These are phyloP conservation scores for Cyrtorhinus lividipennis DNA, from an alignment of 1,140 invertebrate genomes.

Conservation along the genomic window DNA sequence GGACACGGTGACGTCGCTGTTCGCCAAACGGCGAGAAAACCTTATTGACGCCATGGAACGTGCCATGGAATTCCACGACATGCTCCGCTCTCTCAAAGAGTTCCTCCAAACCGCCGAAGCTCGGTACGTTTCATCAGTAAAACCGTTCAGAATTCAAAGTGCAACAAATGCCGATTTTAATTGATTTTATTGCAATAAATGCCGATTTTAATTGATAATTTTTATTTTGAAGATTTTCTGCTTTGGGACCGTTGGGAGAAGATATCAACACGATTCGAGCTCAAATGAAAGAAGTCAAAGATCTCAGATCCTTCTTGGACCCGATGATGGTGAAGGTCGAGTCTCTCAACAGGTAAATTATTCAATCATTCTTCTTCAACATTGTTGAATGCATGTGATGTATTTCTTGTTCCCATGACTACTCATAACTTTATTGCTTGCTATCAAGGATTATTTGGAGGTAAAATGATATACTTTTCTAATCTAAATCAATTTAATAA, in stretches of 20 bases:
- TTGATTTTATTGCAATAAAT: slow-evolving; percentile 48
- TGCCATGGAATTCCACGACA: slow-evolving; percentile 96
- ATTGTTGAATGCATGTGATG: too few species aligned
- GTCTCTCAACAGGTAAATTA: slow-evolving; percentile 73
- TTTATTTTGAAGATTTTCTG: slow-evolving; percentile 43
- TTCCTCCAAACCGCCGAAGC: slow-evolving; percentile 12
- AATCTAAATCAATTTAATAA: too few species aligned
- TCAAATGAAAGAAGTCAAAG: slow-evolving; percentile 82
- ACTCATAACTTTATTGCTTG: too few species aligned
- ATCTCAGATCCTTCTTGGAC: slow-evolving; percentile 88
- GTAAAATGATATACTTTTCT: too few species aligned
- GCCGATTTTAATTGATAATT: slow-evolving; percentile 60
- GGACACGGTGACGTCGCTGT: slow-evolving; percentile 85
- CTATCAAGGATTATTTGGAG: too few species aligned
- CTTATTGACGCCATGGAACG: slow-evolving; percentile 95
- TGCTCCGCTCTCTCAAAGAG: slow-evolving; percentile 47
- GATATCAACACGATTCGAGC: slow-evolving; percentile 90
- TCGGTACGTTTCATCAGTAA: not conserved
- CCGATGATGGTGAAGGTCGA: slow-evolving; percentile 97
- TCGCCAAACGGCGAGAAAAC: slow-evolving; percentile 83
- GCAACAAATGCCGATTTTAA: not conserved
- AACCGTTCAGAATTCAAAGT: not conserved
- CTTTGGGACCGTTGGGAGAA: slow-evolving; percentile 73
- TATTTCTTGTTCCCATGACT: too few species aligned
- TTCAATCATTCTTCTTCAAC: not conserved